A percentile compares a stretch with the other conserved stretches of the same genome.
These are phyloP conservation scores for Ia io DNA, from an alignment of 2,113 vertebrate genomes.

Conservation along the genomic window DNA sequence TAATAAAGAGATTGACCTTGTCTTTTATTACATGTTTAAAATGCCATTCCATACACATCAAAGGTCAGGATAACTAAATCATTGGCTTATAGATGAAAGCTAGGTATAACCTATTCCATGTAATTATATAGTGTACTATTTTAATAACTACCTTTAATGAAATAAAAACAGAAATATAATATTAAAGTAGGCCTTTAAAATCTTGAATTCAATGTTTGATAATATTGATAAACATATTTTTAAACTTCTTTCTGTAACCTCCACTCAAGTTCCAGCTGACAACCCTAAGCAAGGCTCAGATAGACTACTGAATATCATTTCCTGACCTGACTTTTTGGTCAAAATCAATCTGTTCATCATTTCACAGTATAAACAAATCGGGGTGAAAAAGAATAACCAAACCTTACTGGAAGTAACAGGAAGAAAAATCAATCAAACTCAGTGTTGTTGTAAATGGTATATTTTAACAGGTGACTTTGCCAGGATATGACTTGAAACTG, in stretches of 20 bases:
- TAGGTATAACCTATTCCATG: neutral
- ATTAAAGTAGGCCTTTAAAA: neutral
- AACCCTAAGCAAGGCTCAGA: neutral
- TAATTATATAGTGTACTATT: neutral
- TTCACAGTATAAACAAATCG: conserved; percentile 30
- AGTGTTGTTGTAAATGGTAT: neutral
- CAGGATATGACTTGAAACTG: neutral
- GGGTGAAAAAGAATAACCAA: neutral
- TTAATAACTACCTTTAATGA: neutral
- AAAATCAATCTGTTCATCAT: conserved; percentile 35
- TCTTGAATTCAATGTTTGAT: neutral
- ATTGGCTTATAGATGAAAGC: neutral
- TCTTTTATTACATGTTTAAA: neutral
- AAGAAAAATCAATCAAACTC: neutral
- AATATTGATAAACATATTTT: neutral
- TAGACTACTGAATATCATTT: neutral
- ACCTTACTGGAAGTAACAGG: neutral
- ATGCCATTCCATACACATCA: neutral
- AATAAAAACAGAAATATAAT: neutral
- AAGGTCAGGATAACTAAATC: neutral
- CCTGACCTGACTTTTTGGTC: neutral
- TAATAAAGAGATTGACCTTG: neutral
- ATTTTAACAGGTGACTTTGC: neutral
- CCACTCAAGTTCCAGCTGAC: neutral
- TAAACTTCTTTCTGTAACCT: neutral